Conservation (phyloP, 2,797 vertebrate species). For the Gobio occitaniae region DNA sequence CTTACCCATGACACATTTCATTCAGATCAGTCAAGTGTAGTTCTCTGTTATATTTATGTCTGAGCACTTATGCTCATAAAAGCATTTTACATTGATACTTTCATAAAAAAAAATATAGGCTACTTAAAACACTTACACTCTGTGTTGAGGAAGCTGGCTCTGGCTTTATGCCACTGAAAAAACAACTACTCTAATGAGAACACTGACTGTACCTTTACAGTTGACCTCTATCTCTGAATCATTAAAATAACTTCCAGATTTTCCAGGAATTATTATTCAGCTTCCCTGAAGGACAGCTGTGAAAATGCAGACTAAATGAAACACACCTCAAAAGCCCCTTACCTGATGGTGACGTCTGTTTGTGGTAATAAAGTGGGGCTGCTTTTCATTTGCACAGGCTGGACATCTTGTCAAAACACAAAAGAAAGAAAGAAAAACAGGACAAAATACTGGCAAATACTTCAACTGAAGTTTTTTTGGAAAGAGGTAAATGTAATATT, state of each 20-base stretch:
- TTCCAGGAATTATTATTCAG: slow-evolving; percentile 32
- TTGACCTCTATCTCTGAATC: slow-evolving; percentile 26
- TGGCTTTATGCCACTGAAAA: background rate
- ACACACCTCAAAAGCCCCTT: background rate
- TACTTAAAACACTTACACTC: background rate
- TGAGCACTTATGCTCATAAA: background rate
- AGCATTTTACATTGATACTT: background rate
- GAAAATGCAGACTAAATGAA: slow-evolving; percentile 14
- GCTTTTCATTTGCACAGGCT: slow-evolving; percentile 4
- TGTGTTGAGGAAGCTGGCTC: background rate
- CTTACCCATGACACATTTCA: background rate
- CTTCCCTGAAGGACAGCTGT: slow-evolving; percentile 35
- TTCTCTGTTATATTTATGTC: background rate
- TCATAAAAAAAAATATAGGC: background rate
- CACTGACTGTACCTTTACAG: slow-evolving; percentile 10
- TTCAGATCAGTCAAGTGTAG: background rate
- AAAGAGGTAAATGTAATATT: background rate
- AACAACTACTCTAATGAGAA: background rate
- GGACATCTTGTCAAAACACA: background rate
- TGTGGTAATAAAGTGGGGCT: background rate
- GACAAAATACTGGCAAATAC: background rate
- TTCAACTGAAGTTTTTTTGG: background rate
- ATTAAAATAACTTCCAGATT: slow-evolving; percentile 50
- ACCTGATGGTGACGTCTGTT: background rate
- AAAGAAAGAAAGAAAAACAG: background rate